phyloP scores from a whole-genome alignment of 2,888 invertebrate genomes.

The Melipona beecheii region DNA sequence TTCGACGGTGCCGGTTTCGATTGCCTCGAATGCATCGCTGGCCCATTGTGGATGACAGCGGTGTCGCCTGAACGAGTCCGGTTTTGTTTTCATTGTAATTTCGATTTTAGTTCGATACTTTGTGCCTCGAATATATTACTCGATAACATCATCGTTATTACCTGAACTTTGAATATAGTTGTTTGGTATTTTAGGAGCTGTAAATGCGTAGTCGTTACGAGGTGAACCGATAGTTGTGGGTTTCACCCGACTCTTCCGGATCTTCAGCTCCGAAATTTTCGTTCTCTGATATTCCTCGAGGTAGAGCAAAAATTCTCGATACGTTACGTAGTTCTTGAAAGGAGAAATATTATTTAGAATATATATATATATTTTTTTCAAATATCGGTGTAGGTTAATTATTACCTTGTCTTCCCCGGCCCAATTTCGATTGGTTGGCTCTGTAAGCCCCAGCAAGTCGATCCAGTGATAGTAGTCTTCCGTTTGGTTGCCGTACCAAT shows the following conservation, averaged over 20 bases:
- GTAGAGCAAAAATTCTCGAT: constrained; percentile 88
- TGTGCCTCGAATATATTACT: not conserved
- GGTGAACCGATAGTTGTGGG: constrained; percentile 68
- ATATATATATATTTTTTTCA: too few species aligned
- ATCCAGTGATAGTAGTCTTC: constrained; percentile 91
- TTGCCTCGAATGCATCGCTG: constrained; percentile 54
- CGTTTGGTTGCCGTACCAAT: constrained; percentile 90
- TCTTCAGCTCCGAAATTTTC: constrained; percentile 84
- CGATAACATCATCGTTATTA: not conserved
- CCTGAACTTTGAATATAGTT: constrained; percentile 46
- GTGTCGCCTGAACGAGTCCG: constrained; percentile 52
- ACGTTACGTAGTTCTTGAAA: constrained; percentile 88
- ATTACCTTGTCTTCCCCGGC: constrained; percentile 85
- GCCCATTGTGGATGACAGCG: constrained; percentile 39
- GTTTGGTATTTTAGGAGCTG: constrained; percentile 1
- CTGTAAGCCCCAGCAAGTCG: constrained; percentile 88
- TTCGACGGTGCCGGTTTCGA: constrained; percentile 55
- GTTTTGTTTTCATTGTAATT: not conserved
- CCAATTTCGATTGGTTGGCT: constrained; percentile 92
- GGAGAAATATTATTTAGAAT: not conserved
- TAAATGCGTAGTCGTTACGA: constrained; percentile 55
- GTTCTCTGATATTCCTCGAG: constrained; percentile 87
- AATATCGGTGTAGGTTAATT: too few species aligned
- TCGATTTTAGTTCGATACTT: not conserved
- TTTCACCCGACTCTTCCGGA: constrained; percentile 68